Percentiles rank a stretch among this genome's conserved stretches.
Conservation (phyloP, 2,888 invertebrate species). For the Tanytarsus gracilentus region DNA sequence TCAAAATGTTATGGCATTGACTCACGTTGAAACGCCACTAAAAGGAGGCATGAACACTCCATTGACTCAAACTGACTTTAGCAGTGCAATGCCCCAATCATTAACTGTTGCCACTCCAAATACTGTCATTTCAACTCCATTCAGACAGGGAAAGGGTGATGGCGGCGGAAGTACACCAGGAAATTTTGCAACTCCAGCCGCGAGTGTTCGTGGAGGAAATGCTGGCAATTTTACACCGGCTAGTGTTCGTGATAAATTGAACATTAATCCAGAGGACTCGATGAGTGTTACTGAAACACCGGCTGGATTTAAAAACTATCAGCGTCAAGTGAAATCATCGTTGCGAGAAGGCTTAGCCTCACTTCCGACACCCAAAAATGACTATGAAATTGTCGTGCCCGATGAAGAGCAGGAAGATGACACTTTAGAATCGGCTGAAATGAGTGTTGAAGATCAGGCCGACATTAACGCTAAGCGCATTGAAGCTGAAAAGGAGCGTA, state of each 20-base stretch:
- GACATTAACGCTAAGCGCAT: slow-evolving; percentile 65
- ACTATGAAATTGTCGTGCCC: slow-evolving; percentile 97
- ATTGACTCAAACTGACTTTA: slow-evolving; percentile 80
- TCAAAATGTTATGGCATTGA: slow-evolving; percentile 96
- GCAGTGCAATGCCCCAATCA: slow-evolving; percentile 66
- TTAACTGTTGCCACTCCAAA: slow-evolving; percentile 75
- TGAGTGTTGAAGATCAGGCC: slow-evolving; percentile 70
- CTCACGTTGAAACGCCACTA: slow-evolving; percentile 94
- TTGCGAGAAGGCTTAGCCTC: slow-evolving; percentile 68
- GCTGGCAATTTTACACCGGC: slow-evolving; percentile 51
- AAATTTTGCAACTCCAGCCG: slow-evolving; percentile 50
- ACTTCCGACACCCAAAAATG: slow-evolving; percentile 87
- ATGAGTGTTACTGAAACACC: slow-evolving; percentile 64
- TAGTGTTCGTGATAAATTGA: slow-evolving; percentile 83
- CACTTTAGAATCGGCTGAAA: slow-evolving; percentile 41
- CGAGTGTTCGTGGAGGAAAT: slow-evolving; percentile 32
- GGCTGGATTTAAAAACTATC: slow-evolving; percentile 53
- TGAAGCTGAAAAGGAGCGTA: slow-evolving; percentile 52
- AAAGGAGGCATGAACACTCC: slow-evolving; percentile 95
- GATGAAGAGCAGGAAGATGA: slow-evolving; percentile 58
- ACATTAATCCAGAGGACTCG: slow-evolving; percentile 84
- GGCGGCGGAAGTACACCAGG: slow-evolving; percentile 52
- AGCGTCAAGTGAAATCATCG: slow-evolving; percentile 64
- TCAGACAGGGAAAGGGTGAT: slow-evolving; percentile 60
- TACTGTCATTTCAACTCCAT: slow-evolving; percentile 81